Conservation (phyloP, 1,140 invertebrate species). For the Mamestra configurata region DNA sequence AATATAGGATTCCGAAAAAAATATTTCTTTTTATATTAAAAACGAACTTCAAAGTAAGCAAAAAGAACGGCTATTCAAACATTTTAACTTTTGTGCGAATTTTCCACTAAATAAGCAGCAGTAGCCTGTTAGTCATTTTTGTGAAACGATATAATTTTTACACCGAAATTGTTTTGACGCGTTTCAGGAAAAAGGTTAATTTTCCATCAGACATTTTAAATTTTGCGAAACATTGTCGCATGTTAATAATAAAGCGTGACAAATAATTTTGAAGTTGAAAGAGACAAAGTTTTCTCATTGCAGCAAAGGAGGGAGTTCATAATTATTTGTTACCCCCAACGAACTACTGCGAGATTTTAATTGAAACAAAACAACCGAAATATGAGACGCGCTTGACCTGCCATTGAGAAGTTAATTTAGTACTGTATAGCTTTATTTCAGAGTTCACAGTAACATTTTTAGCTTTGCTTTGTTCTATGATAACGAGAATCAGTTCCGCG, state of each 20-base stretch:
- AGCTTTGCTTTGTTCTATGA: conserved; percentile 12
- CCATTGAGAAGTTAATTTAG: conserved; percentile 65
- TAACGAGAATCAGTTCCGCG: neutral
- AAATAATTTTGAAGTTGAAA: conserved; percentile 57
- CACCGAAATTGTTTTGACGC: conserved; percentile 37
- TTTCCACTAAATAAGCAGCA: conserved; percentile 34
- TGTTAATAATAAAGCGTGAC: conserved; percentile 47
- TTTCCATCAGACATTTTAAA: conserved; percentile 41
- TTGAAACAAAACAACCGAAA: conserved; percentile 74
- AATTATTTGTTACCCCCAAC: conserved; percentile 76
- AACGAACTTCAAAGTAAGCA: conserved; percentile 36
- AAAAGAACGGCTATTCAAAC: conserved; percentile 37
- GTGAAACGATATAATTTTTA: conserved; percentile 43
- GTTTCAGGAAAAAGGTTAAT: conserved; percentile 32
- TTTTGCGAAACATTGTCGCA: conserved; percentile 39
- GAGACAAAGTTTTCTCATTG: conserved; percentile 75
- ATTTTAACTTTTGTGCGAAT: conserved; percentile 37
- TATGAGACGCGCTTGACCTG: conserved; percentile 68
- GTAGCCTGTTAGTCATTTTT: conserved; percentile 31
- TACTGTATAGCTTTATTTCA: conserved; percentile 36
- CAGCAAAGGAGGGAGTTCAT: conserved; percentile 72
- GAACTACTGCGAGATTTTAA: conserved; percentile 66
- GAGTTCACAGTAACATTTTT: conserved; percentile 16
- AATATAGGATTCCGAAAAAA: conserved; percentile 4
- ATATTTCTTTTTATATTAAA: conserved; percentile 11